Evolutionary conservation across 1,140 invertebrate species (phyloP).

Genomic region (Geopemphigus sp.): DNA sequence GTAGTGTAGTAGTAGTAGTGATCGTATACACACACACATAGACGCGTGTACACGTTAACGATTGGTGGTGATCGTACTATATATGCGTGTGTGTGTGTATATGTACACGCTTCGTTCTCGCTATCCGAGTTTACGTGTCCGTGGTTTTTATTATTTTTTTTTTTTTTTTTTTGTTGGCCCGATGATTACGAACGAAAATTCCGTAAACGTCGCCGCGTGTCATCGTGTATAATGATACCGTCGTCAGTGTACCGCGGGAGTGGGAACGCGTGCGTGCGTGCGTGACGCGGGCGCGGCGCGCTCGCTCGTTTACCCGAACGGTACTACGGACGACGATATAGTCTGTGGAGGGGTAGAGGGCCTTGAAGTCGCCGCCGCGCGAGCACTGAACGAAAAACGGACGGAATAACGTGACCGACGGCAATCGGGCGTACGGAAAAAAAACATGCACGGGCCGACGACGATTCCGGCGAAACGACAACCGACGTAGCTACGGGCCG

Average conservation of each 20-base stretch:
- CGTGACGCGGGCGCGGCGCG: not conserved
- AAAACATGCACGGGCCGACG: not conserved
- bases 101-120: too few species aligned
- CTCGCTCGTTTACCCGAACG: too few species aligned
- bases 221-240: not conserved
- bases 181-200: not conserved
- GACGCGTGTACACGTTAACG: too few species aligned
- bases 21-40: too few species aligned
- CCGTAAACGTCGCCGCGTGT: slow-evolving; percentile 1
- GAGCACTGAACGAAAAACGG: not conserved
- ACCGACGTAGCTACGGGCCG: too few species aligned
- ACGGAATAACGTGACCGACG: too few species aligned
- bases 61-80: too few species aligned
- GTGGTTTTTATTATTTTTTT: not conserved
- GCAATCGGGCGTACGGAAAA: not conserved
- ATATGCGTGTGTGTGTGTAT: too few species aligned
- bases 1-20: too few species aligned
- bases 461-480: not conserved
- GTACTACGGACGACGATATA: too few species aligned
- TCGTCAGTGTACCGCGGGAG: too few species aligned
- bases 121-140: not conserved
- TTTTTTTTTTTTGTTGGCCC: not conserved
- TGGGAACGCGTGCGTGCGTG: not conserved
- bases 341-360: not conserved
- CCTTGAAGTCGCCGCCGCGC: not conserved